Conservation (phyloP, 2,888 invertebrate species). For the Boloria euphrosyne region DNA sequence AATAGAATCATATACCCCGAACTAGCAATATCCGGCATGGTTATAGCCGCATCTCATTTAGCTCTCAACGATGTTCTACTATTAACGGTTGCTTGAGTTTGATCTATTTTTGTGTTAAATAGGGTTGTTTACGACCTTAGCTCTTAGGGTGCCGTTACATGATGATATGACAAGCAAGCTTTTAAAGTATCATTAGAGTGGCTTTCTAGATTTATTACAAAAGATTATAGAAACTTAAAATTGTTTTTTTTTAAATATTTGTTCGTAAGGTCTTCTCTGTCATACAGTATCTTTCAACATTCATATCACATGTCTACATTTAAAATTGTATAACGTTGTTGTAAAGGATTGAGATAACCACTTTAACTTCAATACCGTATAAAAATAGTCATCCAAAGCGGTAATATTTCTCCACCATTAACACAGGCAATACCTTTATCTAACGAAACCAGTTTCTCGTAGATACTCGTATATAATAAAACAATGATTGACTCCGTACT, state of each 20-base stretch:
- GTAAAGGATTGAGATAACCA: too few relatives aligned
- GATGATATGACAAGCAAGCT: background rate
- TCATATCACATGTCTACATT: too few relatives aligned
- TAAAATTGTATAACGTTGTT: too few relatives aligned
- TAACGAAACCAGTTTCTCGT: constrained; percentile 21
- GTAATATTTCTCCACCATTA: constrained; percentile 6
- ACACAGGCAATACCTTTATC: constrained; percentile 25
- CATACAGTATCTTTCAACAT: too few relatives aligned
- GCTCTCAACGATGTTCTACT: constrained; percentile 16
- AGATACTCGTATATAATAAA: constrained; percentile 61
- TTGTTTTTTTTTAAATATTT: too few relatives aligned
- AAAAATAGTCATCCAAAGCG: background rate
- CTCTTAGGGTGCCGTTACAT: background rate
- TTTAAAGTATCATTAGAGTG: constrained; percentile 10
- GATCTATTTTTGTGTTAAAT: constrained; percentile 27
- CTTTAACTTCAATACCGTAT: too few relatives aligned
- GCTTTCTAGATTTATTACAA: background rate
- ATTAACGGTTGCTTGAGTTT: constrained; percentile 20
- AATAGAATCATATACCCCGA: too few relatives aligned
- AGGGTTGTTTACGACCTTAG: background rate
- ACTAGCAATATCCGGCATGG: background rate
- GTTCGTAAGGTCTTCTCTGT: too few relatives aligned
- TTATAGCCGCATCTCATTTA: constrained; percentile 25
- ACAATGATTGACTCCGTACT: constrained; percentile 75
- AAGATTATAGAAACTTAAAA: too few relatives aligned